Conservation (phyloP, 1,140 invertebrate species). For the Cephus cinctus region DNA sequence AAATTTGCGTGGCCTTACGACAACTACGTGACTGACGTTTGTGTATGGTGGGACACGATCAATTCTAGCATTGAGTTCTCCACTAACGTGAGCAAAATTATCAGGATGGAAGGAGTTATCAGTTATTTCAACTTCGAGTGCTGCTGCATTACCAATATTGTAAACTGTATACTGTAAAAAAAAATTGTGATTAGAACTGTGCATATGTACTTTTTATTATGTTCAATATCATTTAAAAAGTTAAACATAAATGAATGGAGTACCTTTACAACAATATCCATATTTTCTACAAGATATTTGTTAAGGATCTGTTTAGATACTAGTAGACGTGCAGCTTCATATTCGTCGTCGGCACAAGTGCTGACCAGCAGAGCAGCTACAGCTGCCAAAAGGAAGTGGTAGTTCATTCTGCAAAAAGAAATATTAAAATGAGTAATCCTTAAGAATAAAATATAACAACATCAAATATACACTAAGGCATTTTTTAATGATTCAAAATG, state of each 20-base stretch:
- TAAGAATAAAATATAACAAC: no score
- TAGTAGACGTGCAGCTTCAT: constrained; percentile 68
- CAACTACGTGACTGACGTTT: constrained; percentile 92
- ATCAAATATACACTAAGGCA: no score
- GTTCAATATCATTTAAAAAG: constrained; percentile 6
- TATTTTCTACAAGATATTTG: constrained; percentile 96
- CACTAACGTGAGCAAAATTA: constrained; percentile 83
- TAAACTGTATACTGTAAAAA: constrained; percentile 72
- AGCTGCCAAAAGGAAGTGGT: constrained; percentile 32
- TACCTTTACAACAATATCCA: constrained; percentile 93
- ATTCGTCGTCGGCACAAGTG: constrained; percentile 64
- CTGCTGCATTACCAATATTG: constrained; percentile 84
- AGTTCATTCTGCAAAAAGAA: constrained; percentile 49
- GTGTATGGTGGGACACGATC: constrained; percentile 87
- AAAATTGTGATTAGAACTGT: constrained; percentile 9
- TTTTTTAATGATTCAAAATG: background rate
- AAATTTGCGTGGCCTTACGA: constrained; percentile 84
- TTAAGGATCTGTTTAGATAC: constrained; percentile 93
- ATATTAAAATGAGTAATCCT: constrained; percentile 8
- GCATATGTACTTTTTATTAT: constrained; percentile 6
- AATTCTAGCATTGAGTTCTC: constrained; percentile 79
- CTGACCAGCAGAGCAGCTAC: constrained; percentile 43
- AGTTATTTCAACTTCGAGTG: constrained; percentile 82
- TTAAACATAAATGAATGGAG: constrained; percentile 4
- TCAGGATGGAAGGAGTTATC: constrained; percentile 89